Evolutionary conservation across 1,140 invertebrate species (phyloP).

Genomic region (Trigoniulus corallinus): DNA sequence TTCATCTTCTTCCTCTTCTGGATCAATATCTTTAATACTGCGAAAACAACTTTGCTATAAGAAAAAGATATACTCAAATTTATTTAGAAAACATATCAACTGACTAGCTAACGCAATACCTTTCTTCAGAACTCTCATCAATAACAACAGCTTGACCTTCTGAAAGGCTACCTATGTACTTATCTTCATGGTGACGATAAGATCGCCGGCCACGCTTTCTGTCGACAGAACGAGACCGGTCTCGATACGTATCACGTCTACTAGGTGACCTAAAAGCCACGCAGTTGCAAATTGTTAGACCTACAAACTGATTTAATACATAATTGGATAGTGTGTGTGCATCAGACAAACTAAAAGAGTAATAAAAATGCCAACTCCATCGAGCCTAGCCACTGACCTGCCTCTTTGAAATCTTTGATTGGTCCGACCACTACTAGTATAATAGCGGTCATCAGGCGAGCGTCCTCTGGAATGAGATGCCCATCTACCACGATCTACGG

Average conservation of each 20-base stretch:
- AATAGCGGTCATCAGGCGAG: too few relatives aligned
- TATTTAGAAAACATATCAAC: constrained; percentile 21
- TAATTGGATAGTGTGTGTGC: neutral
- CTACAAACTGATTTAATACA: neutral
- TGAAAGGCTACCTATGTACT: constrained; percentile 65
- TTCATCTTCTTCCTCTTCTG: constrained; percentile 82
- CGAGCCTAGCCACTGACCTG: neutral
- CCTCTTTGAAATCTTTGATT: neutral
- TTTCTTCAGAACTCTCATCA: constrained; percentile 38
- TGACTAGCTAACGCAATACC: too few relatives aligned
- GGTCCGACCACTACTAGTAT: too few relatives aligned
- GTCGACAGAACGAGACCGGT: neutral
- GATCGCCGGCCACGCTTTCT: constrained; percentile 14
- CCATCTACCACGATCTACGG: too few relatives aligned
- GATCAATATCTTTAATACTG: constrained; percentile 40
- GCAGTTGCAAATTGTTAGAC: neutral
- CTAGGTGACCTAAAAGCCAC: neutral
- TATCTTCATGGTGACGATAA: constrained; percentile 35
- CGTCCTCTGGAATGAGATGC: neutral
- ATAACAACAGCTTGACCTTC: constrained; percentile 44
- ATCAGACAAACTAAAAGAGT: too few relatives aligned
- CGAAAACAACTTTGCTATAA: neutral
- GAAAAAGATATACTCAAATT: too few relatives aligned
- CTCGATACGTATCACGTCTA: neutral
- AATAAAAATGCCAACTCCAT: neutral